These are phyloP conservation scores for Cyanoliseus patagonus DNA, from an alignment of 2,113 vertebrate species.

Conservation along the genomic window DNA sequence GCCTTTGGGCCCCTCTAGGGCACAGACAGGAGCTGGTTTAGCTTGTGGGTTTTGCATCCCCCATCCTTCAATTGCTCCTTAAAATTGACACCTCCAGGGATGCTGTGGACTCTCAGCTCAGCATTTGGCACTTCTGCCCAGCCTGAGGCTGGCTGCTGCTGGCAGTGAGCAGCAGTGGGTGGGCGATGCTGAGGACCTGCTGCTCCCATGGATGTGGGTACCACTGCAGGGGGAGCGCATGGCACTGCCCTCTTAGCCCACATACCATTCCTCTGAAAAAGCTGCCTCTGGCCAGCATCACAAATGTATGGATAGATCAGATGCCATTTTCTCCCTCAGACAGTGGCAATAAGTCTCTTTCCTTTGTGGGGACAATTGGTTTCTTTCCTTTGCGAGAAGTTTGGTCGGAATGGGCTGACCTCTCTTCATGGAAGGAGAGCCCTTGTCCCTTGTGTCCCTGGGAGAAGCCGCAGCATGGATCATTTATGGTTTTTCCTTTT, in stretches of 20 bases:
- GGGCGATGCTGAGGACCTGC: background rate
- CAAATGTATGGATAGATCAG: background rate
- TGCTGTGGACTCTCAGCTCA: background rate
- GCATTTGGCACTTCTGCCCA: background rate
- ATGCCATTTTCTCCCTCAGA: constrained; percentile 3
- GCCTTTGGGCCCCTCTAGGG: background rate
- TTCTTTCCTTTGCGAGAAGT: background rate
- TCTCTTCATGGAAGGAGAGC: background rate
- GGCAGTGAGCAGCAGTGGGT: background rate
- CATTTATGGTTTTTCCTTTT: constrained; percentile 46
- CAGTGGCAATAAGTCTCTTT: background rate
- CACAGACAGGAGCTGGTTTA: background rate
- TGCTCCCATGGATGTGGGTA: background rate
- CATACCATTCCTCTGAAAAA: background rate
- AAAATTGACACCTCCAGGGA: background rate
- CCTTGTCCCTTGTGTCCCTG: constrained; percentile 42
- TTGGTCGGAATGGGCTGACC: constrained; percentile 48
- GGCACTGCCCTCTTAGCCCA: background rate
- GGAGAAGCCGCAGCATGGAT: constrained; percentile 33
- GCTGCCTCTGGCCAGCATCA: background rate
- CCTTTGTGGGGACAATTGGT: constrained; percentile 2
- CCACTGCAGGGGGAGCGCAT: background rate
- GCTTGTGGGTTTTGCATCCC: background rate
- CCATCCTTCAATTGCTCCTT: background rate
- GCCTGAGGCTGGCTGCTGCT: background rate